Base-by-base conservation (phyloP, 2,797 vertebrate species). In the Hyperoplus lanceolatus region DNA sequence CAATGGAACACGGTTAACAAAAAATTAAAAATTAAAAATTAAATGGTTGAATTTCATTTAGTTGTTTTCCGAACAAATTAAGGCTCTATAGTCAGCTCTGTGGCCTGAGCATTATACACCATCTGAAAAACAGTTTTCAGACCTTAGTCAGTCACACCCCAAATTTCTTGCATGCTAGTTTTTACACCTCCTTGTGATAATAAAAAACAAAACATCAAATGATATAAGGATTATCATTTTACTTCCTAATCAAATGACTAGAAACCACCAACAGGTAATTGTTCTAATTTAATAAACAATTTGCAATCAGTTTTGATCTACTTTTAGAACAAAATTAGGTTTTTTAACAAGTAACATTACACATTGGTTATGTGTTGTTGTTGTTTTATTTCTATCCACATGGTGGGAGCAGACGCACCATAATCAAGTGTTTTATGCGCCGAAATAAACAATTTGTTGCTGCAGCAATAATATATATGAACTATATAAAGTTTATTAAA, bases 401-500 rank as follows among this genome's bases (percentile, higher is more conserved):
- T 10, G 2, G 36, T 38, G 29, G 80, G 72, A 76, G 73, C 60
- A 80, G 56, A 70, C 1, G 21, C 39, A 29, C 5, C 4, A 18
- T 46, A 3, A 59, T 70, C 9, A 51, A 11, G 5, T 48, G 36
- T 46, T 4, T 53, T 36, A 43, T 54, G 21, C 77, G 43, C 49
- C 73, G 29, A 74, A 88, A 80, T 38, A 86, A 80, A 81, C 42
- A 73, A 72, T 53, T 29, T 1, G 29, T 55, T 42, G 11, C 50
- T 54, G 70, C 71, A 81, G 70, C 71, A 81, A 73, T 56, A 59
- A 72, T 79, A 81, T 84, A 78, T 92, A 90, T 91, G 82, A 89
- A 91, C 83, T 92, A 93, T 92, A 93, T 93, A 90, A 87, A 4
- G 90, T 96, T 96, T 96, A 96, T 95, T 96, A 94, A 95, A 95